Evolutionary conservation across 2,797 vertebrate species (phyloP).

Genomic region (Halcyon leucocephala): DNA sequence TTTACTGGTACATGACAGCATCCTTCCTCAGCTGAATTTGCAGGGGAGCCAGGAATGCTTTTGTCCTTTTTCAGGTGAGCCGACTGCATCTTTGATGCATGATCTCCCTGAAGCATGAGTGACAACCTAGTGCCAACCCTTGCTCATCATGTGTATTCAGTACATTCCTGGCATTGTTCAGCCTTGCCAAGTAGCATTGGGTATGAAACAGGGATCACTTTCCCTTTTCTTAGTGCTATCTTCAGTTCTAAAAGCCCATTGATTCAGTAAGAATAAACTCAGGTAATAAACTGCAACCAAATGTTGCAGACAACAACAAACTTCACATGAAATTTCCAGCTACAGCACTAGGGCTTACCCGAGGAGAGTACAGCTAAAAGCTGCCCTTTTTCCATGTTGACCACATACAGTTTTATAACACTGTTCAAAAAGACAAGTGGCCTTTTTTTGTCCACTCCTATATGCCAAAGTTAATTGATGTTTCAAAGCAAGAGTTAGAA

Average conservation of each 20-base stretch:
- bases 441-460: accelerated
- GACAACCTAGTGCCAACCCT: neutral
- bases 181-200: neutral
- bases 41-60: neutral
- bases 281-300: neutral
- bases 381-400: neutral
- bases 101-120: neutral
- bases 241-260: neutral
- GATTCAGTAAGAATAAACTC: neutral
- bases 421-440: neutral
- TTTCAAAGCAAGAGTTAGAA: neutral
- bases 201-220: neutral
- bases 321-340: neutral
- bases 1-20: neutral
- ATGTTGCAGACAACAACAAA: neutral
- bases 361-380: neutral
- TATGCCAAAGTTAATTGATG: neutral
- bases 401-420: neutral
- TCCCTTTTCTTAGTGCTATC: neutral
- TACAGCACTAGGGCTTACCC: neutral
- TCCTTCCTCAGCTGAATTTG: neutral
- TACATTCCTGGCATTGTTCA: neutral
- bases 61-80: neutral
- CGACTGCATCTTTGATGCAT: neutral
- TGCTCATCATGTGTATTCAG: accelerated